phyloP scores from a whole-genome alignment of 2,888 invertebrate genomes.

The Caenorhabditis macrosperma region DNA sequence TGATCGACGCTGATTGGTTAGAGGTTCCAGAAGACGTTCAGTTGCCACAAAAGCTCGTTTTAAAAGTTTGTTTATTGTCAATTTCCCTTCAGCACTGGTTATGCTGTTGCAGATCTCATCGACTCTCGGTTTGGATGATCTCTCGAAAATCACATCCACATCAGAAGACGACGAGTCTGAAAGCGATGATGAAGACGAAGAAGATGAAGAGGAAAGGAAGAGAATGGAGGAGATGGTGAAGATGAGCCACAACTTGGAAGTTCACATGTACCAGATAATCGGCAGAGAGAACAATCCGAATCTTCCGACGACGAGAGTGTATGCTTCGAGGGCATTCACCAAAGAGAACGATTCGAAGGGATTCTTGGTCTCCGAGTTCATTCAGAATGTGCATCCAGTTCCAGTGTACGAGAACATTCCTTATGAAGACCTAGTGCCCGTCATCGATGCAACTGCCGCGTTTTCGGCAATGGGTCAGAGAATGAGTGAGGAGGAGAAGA shows the following conservation, averaged over 20 bases:
- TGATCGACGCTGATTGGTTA: neutral
- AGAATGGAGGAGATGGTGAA: neutral
- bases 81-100: neutral
- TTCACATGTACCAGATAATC: conserved; percentile 8
- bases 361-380: neutral
- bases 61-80: neutral
- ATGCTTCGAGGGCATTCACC: neutral
- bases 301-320: neutral
- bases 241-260: neutral
- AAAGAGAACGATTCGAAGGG: neutral
- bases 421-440: neutral
- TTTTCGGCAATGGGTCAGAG: conserved; percentile 10
- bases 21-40: neutral
- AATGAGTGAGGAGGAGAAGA: neutral
- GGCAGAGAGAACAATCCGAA: neutral
- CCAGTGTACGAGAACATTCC: neutral
- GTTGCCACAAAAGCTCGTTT: neutral
- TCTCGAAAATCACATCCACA: neutral
- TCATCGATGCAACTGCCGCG: neutral
- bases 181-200: neutral
- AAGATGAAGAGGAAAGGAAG: neutral
- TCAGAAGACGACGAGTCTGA: neutral
- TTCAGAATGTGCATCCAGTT: neutral
- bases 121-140: neutral
- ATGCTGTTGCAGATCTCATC: conserved; percentile 1